Conservation (phyloP, 2,888 invertebrate genomes). For the Dicyrtomina minuta region DNA sequence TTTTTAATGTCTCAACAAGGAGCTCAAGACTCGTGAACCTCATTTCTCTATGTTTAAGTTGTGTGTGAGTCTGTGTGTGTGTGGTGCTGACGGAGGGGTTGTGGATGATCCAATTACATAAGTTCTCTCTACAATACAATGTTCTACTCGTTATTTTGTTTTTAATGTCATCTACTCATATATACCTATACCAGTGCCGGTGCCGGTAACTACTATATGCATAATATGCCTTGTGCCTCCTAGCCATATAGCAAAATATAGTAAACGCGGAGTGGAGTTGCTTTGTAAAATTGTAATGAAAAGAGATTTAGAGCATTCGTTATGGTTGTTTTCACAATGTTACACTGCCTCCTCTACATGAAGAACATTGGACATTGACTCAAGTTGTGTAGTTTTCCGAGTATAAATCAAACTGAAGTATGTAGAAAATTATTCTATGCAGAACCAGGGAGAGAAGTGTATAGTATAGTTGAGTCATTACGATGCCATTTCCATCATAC, state of each 20-base stretch:
- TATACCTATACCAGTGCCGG: background rate
- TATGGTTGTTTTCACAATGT: background rate
- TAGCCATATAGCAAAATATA: background rate
- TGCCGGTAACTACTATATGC: background rate
- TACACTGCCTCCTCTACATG: too few species aligned
- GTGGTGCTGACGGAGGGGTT: background rate
- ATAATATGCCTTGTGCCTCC: background rate
- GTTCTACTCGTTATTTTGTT: background rate
- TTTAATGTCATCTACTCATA: background rate
- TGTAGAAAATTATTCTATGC: too few species aligned
- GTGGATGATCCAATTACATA: background rate
- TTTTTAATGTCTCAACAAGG: too few species aligned
- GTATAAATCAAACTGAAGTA: too few species aligned
- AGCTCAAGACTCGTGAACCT: too few species aligned
- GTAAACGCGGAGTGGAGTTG: background rate
- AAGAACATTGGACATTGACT: too few species aligned
- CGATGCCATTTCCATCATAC: too few species aligned
- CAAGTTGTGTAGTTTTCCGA: too few species aligned
- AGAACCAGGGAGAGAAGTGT: too few species aligned
- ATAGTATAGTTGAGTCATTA: too few species aligned
- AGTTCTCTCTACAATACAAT: background rate
- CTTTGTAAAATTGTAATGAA: too few species aligned
- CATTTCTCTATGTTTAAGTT: too few species aligned
- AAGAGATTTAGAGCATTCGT: conserved; percentile 13
- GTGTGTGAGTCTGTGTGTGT: background rate